A percentile compares a stretch with the other conserved stretches of the same genome.
phyloP scores from a whole-genome alignment of 2,797 vertebrate species.

The Notamacropus eugenii region DNA sequence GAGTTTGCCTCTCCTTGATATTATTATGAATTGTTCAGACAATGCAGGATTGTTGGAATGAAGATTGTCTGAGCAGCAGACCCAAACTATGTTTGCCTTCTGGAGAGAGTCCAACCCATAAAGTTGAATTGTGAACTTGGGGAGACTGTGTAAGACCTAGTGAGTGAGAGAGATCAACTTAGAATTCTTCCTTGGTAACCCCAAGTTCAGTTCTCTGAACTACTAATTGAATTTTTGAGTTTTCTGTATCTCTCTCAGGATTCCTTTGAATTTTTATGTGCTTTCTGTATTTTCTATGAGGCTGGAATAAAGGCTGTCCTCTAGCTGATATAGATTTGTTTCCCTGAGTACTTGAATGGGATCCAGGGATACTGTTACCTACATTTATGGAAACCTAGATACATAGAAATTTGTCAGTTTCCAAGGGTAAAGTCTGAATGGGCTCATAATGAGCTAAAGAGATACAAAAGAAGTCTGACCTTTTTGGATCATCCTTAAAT shows the following conservation, averaged over 20 bases:
- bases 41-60: not conserved
- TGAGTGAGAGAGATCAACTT: not conserved
- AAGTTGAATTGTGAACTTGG: not conserved
- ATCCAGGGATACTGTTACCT: not conserved
- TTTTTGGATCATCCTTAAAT: not conserved
- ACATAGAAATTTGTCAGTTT: not conserved
- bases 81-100: not conserved
- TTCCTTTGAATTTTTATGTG: not conserved
- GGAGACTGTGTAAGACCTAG: not conserved
- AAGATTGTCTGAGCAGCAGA: not conserved
- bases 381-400: not conserved
- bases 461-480: not conserved
- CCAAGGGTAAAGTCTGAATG: not conserved
- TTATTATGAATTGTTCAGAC: not conserved
- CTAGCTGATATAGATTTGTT: not conserved
- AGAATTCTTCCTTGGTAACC: not conserved
- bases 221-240: not conserved
- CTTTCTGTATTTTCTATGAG: not conserved
- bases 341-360: not conserved
- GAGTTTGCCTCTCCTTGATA: not conserved
- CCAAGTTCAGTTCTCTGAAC: not conserved
- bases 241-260: not conserved
- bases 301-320: not conserved
- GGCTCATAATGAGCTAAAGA: not conserved
- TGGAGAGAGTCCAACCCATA: not conserved